Evolutionary conservation across 30 jellyfish, hydroid and myxozoan species (phyloP), one percentile per base, ranked within the genome.

Genomic region (Mastigias papua): DNA sequence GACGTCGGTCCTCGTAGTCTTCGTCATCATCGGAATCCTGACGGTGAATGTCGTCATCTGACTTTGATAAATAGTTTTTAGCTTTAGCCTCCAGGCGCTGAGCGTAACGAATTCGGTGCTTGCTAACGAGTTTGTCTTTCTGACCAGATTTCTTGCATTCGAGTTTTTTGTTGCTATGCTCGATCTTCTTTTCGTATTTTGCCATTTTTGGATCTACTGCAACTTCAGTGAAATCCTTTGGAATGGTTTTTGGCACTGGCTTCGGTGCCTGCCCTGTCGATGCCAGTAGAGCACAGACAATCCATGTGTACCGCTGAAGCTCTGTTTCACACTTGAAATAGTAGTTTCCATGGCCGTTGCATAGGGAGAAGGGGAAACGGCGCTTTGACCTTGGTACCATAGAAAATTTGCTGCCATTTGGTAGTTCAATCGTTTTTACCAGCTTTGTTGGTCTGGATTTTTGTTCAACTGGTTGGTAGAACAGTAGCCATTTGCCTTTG

Each of bases 301-400:
- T 84, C 99, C 99, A 96, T 25, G 93, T 92, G 65, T 96, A 96
- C 11, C 99, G 83, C 71, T 86, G 91, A 35, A 96, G 66, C 77
- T 96, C 99, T 1, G 99, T 90, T 29, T 91, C 97, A 81, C 97
- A 86, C 78, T 96, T 96, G 68, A 96, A 80, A 77, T 91, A 86
- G 73, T 96, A 96, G 1, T 76, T 88, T 27, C 97, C 97, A 48
- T 80, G 89, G 9, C 98, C 98, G 76, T 96, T 96, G 63, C 72
- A 74, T 23, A 96, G 42, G 9, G 99, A 96, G 62, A 96, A 96
- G 9, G 98, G 99, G 86, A 63, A 96, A 1, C 99, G 92, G 19
- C 88, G 83, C 48, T 96, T 96, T 1, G 73, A 79, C 34, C 99
- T 88, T 32, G 97, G 87, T 0, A 96, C 91, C 71, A 96, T 79